These are phyloP conservation scores for Crenichthys baileyi DNA, from an alignment of 2,797 vertebrate species.

Conservation along the genomic window DNA sequence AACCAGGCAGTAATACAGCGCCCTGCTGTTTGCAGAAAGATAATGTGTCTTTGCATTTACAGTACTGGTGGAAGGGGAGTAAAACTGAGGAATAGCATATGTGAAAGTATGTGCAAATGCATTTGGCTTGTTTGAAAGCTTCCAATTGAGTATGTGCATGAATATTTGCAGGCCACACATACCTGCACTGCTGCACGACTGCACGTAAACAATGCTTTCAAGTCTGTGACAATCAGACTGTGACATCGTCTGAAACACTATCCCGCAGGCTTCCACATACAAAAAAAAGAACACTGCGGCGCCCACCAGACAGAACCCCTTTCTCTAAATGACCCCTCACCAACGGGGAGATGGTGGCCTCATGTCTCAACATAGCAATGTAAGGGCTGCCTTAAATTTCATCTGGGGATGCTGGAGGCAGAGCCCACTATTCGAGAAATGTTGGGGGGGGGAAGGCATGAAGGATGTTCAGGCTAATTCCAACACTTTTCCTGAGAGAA, in stretches of 20 bases:
- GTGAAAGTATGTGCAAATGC: neutral
- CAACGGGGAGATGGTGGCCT: slow-evolving; percentile 41
- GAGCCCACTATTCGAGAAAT: neutral
- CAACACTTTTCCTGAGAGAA: slow-evolving; percentile 39
- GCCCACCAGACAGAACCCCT: slow-evolving; percentile 54
- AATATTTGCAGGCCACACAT: slow-evolving; percentile 1
- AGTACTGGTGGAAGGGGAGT: slow-evolving; percentile 14
- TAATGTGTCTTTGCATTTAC: slow-evolving; percentile 27
- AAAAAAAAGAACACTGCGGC: slow-evolving; percentile 41
- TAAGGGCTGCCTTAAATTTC: slow-evolving; percentile 42
- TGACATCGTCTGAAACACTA: slow-evolving; percentile 71
- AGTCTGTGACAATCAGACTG: slow-evolving; percentile 70
- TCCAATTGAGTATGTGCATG: slow-evolving; percentile 7
- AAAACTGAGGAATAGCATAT: slow-evolving; percentile 25
- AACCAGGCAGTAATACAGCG: slow-evolving; percentile 38
- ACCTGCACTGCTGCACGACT: slow-evolving; percentile 15
- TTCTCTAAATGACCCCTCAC: slow-evolving; percentile 65
- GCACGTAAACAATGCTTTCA: slow-evolving; percentile 44
- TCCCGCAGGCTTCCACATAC: slow-evolving; percentile 57
- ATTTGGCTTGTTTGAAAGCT: slow-evolving; percentile 21
- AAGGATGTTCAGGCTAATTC: slow-evolving; percentile 58
- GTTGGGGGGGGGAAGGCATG: slow-evolving; percentile 18
- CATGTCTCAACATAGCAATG: slow-evolving; percentile 29
- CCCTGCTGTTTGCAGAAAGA: slow-evolving; percentile 53
- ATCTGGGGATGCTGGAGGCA: slow-evolving; percentile 17